Evolutionary conservation across 2,797 vertebrate species (phyloP).

Genomic region (Nannoperca obscura): DNA sequence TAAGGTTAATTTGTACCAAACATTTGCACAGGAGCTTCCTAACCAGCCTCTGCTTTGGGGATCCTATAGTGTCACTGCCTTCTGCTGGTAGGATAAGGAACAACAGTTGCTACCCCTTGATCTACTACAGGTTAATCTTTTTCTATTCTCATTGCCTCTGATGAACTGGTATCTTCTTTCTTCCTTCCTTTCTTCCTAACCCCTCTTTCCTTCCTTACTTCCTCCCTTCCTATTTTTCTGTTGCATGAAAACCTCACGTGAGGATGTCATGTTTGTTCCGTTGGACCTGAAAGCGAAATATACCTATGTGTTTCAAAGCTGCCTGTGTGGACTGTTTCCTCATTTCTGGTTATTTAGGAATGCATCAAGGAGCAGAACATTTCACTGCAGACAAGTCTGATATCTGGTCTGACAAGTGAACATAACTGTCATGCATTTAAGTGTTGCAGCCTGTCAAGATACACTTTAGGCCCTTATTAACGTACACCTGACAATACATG

Average conservation of each 20-base stretch:
- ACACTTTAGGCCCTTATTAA: neutral
- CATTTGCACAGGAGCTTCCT: conserved; percentile 65
- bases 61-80: conserved; percentile 75
- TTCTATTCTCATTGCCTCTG: conserved; percentile 77
- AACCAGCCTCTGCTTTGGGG: conserved; percentile 70
- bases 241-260: conserved; percentile 87
- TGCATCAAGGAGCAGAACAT: neutral
- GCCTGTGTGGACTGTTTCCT: conserved; percentile 61
- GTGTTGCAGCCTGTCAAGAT: conserved; percentile 2
- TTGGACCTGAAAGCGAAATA: conserved; percentile 81
- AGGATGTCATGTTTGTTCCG: conserved; percentile 83
- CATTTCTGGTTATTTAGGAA: conserved; percentile 27
- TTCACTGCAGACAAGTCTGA: neutral
- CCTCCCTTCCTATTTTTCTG: conserved; percentile 77
- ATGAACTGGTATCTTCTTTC: conserved; percentile 70
- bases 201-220: conserved; percentile 1
- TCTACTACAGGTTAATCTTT: conserved; percentile 44
- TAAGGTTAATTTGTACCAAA: conserved; percentile 45
- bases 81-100: conserved; percentile 79
- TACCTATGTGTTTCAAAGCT: conserved; percentile 82
- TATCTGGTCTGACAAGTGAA: conserved; percentile 1
- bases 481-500: neutral
- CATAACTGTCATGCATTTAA: neutral
- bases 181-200: neutral
- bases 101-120: conserved; percentile 48